These are phyloP conservation scores for Leptodactylus fuscus DNA, from an alignment of 2,113 vertebrate genomes.

Conservation along the genomic window DNA sequence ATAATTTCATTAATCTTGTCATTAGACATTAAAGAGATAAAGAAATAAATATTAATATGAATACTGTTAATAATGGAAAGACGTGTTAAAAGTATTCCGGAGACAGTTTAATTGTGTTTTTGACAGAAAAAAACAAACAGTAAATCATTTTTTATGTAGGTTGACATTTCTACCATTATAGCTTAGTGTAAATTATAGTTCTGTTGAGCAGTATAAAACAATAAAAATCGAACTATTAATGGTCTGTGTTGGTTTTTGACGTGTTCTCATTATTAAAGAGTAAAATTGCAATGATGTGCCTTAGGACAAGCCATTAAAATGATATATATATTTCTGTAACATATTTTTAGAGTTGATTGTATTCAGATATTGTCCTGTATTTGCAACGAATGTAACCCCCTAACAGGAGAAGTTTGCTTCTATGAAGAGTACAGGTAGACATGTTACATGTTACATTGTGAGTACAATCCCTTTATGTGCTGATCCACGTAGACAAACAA, in stretches of 20 bases:
- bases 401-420: no score
- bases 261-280: neutral
- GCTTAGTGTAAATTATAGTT: neutral
- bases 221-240: neutral
- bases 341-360: neutral
- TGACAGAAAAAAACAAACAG: neutral
- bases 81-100: neutral
- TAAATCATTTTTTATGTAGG: neutral
- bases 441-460: no score
- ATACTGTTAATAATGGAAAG: neutral
- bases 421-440: no score
- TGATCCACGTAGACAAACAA: no score
- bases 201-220: neutral
- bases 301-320: neutral
- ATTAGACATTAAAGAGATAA: neutral
- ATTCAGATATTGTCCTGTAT: neutral
- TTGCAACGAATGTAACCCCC: neutral
- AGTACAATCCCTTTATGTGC: no score
- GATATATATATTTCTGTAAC: neutral
- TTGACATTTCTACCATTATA: neutral
- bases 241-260: neutral
- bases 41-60: neutral
- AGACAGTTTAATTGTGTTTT: conserved; percentile 24
- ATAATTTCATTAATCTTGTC: conserved; percentile 44
- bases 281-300: neutral